Conservation (phyloP, 2,888 invertebrate genomes). For the Agrilus cyanescens region DNA sequence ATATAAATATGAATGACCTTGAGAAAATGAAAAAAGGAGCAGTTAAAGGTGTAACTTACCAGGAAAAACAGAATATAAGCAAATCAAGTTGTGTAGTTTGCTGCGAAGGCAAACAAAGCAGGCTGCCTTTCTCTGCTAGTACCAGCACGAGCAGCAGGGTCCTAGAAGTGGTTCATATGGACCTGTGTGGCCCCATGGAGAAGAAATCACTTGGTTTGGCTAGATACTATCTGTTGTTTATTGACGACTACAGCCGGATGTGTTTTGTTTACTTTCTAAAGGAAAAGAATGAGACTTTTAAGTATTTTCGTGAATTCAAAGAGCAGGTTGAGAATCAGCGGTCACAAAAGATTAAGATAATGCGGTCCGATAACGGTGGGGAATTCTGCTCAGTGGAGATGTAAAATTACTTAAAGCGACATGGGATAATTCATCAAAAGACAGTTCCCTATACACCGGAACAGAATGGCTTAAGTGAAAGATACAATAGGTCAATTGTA, state of each 20-base stretch:
- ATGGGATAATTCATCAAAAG: slow-evolving; percentile 19
- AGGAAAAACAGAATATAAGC: slow-evolving; percentile 4
- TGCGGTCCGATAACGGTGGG: slow-evolving; percentile 19
- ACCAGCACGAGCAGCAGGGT: slow-evolving; percentile 3
- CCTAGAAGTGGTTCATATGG: slow-evolving; percentile 10
- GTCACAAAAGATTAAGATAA: slow-evolving; percentile 18
- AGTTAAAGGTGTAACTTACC: slow-evolving; percentile 5
- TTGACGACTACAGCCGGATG: too few relatives aligned
- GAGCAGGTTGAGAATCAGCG: slow-evolving; percentile 20
- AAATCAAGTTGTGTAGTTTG: slow-evolving; percentile 13
- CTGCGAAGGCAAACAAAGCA: slow-evolving; percentile 21
- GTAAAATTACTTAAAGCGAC: slow-evolving; percentile 8
- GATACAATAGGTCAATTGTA: slow-evolving; percentile 15
- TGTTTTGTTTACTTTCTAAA: too few relatives aligned
- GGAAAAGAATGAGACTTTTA: too few relatives aligned
- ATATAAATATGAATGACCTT: slow-evolving; percentile 8
- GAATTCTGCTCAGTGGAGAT: slow-evolving; percentile 14
- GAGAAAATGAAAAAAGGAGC: slow-evolving; percentile 6
- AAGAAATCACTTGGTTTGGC: too few relatives aligned
- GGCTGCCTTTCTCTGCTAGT: slow-evolving; percentile 18
- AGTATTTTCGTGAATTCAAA: slow-evolving; percentile 15
- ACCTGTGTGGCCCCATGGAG: slow-evolving; percentile 5
- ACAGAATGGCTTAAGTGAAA: slow-evolving; percentile 21
- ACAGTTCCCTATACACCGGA: slow-evolving; percentile 20
- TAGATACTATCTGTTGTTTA: too few relatives aligned